Conservation (phyloP, 2,888 invertebrate genomes). For the Drosophila conformis region DNA sequence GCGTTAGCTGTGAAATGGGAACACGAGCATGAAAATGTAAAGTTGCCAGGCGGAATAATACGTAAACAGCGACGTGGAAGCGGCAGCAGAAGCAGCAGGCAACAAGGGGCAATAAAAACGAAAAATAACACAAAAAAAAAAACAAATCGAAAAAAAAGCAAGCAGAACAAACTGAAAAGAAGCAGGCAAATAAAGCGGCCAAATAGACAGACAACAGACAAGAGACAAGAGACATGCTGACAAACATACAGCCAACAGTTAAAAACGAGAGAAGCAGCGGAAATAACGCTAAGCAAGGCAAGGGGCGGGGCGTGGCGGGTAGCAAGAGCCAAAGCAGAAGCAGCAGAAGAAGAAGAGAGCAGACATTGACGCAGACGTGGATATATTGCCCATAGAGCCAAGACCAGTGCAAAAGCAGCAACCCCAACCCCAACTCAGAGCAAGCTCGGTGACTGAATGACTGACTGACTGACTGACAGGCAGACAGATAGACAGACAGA, state of each 20-base stretch:
- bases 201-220: constrained; percentile 53
- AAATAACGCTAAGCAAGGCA: neutral
- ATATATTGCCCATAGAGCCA: constrained; percentile 62
- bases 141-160: constrained; percentile 1
- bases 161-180: constrained; percentile 44
- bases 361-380: constrained; percentile 77
- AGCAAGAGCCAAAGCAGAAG: neutral
- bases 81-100: constrained; percentile 1
- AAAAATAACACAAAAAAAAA: constrained; percentile 3
- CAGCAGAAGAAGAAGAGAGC: constrained; percentile 43
- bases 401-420: constrained; percentile 14
- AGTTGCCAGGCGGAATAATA: constrained; percentile 62
- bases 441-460: constrained; percentile 5
- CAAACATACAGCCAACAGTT: constrained; percentile 57
- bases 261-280: constrained; percentile 29
- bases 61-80: constrained; percentile 1
- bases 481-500: constrained; percentile 25
- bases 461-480: constrained; percentile 43
- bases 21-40: constrained; percentile 76
- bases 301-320: neutral
- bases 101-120: constrained; percentile 18
- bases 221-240: constrained; percentile 33
- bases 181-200: constrained; percentile 61
- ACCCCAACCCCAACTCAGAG: constrained; percentile 7
- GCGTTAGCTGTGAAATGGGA: constrained; percentile 61